These are phyloP conservation scores for Pagrus major DNA, from an alignment of 2,113 vertebrate species.

Conservation along the genomic window DNA sequence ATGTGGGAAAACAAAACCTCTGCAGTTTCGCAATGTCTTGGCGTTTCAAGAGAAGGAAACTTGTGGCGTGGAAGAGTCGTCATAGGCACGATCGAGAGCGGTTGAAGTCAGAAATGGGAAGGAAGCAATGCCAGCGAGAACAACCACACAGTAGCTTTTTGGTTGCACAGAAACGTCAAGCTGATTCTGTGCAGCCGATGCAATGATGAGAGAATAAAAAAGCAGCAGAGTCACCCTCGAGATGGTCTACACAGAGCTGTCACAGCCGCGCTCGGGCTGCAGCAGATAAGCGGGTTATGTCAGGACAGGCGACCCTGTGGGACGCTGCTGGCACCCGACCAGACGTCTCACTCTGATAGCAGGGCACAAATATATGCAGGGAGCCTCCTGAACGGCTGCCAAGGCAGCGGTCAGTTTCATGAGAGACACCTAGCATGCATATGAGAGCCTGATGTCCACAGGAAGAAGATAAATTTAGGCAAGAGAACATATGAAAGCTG, in stretches of 20 bases:
- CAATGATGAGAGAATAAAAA: background rate
- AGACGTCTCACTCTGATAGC: slow-evolving; percentile 65
- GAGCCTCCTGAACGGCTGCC: slow-evolving; percentile 41
- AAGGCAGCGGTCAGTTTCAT: slow-evolving; percentile 12
- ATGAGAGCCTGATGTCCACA: background rate
- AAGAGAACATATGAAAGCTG: background rate
- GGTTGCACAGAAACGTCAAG: slow-evolving; percentile 50
- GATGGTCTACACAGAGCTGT: slow-evolving; percentile 34
- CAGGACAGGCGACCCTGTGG: slow-evolving; percentile 41
- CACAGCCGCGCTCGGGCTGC: slow-evolving; percentile 40
- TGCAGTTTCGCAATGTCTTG: slow-evolving; percentile 27
- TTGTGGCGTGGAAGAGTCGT: slow-evolving; percentile 17
- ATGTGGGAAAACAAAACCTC: slow-evolving; percentile 48
- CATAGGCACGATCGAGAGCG: slow-evolving; percentile 28
- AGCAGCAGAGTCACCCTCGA: slow-evolving; percentile 35
- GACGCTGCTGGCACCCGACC: slow-evolving; percentile 42
- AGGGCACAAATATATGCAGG: slow-evolving; percentile 62
- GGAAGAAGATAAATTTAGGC: background rate
- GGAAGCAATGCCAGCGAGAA: slow-evolving; percentile 64
- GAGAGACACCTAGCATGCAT: slow-evolving; percentile 18
- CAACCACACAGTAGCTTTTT: slow-evolving; percentile 41
- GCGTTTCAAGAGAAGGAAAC: slow-evolving; percentile 64
- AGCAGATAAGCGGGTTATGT: slow-evolving; percentile 64
- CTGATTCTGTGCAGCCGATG: slow-evolving; percentile 28
- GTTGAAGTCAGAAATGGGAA: slow-evolving; percentile 67